These are phyloP conservation scores for Nesoenas mayeri DNA, from an alignment of 2,113 vertebrate genomes.

Conservation along the genomic window DNA sequence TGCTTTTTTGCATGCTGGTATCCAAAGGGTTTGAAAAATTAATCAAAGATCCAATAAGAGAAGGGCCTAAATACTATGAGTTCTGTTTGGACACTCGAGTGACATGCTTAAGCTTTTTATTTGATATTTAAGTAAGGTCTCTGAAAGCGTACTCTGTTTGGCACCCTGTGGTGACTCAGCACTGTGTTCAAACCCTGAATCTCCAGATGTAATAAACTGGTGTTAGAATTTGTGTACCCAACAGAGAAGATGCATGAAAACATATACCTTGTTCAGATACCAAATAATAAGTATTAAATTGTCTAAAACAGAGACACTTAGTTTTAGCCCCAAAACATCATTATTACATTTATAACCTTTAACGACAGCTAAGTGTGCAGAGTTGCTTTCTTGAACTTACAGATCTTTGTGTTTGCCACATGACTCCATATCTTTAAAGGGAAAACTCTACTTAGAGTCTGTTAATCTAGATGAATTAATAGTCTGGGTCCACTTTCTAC, in stretches of 20 bases:
- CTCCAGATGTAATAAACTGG: neutral
- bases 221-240: neutral
- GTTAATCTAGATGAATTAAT: neutral
- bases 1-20: neutral
- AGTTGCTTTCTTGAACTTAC: neutral
- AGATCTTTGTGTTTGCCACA: neutral
- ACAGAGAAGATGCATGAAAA: neutral
- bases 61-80: neutral
- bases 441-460: neutral
- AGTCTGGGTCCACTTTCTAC: neutral
- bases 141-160: neutral
- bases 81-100: neutral
- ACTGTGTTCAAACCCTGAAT: neutral
- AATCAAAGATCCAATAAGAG: neutral
- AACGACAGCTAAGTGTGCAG: neutral
- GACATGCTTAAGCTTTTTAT: neutral
- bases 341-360: neutral
- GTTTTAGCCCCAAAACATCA: neutral
- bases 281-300: neutral
- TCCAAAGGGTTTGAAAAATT: neutral
- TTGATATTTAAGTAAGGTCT: neutral
- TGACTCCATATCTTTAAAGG: neutral
- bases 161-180: neutral
- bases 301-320: rapidly evolving
- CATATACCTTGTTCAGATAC: neutral